These are phyloP conservation scores for Nycticebus coucang DNA, from an alignment of 2,113 vertebrate species.

Conservation along the genomic window DNA sequence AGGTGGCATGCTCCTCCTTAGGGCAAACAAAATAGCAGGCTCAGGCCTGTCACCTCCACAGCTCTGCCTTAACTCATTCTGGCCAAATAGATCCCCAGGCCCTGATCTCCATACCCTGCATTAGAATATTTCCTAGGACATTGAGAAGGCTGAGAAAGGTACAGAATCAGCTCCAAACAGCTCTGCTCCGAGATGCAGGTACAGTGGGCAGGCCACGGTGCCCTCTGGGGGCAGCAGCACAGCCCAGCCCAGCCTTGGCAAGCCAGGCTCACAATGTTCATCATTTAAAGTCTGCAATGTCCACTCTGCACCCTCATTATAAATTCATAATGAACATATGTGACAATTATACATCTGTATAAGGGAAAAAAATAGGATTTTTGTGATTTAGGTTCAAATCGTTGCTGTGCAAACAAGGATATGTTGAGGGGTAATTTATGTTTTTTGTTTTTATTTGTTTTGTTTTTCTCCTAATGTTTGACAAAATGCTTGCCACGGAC, in stretches of 20 bases:
- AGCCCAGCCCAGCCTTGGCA: rapidly evolving
- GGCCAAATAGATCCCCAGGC: neutral
- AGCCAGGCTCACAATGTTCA: slow-evolving; percentile 56
- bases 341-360: slow-evolving; percentile 76
- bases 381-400: slow-evolving; percentile 1
- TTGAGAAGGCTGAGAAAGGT: neutral
- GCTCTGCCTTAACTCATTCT: neutral
- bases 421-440: neutral
- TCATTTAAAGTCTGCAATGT: slow-evolving; percentile 78
- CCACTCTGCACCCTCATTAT: slow-evolving; percentile 81
- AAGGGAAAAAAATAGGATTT: slow-evolving; percentile 49
- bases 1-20: neutral
- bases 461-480: neutral
- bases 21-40: rapidly evolving
- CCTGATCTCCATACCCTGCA: neutral
- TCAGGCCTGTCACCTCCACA: neutral
- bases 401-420: slow-evolving; percentile 62
- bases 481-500: neutral
- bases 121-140: neutral
- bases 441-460: neutral
- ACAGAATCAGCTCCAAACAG: neutral
- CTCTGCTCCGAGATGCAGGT: neutral
- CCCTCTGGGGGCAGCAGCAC: neutral
- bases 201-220: neutral
- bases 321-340: slow-evolving; percentile 78